phyloP scores from a whole-genome alignment of 2,113 vertebrate genomes.

The Theristicus caerulescens region DNA sequence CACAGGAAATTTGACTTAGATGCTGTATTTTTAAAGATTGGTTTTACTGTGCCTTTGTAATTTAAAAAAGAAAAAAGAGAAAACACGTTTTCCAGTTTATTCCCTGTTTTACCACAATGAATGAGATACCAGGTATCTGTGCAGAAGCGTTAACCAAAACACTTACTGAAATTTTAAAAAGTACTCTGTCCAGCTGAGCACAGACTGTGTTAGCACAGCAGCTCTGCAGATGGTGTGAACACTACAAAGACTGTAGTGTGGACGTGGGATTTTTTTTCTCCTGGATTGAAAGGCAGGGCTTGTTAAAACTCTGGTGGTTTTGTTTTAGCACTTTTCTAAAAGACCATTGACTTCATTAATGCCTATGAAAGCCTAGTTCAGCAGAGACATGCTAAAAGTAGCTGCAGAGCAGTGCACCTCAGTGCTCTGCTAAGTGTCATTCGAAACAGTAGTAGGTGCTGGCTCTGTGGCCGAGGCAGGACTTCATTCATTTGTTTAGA shows the following conservation, averaged over 20 bases:
- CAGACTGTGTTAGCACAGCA: not conserved
- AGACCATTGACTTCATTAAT: not conserved
- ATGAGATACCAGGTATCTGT: not conserved
- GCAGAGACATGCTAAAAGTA: accelerated
- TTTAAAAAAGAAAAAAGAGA: not conserved
- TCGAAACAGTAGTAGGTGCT: not conserved
- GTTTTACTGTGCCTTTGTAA: not conserved
- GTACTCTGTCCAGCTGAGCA: not conserved
- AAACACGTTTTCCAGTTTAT: not conserved
- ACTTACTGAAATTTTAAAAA: not conserved
- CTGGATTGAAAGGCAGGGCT: not conserved
- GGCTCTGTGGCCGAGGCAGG: not conserved
- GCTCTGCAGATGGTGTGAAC: not conserved
- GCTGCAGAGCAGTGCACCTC: not conserved
- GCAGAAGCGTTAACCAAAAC: not conserved
- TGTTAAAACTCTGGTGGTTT: not conserved
- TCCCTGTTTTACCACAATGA: not conserved
- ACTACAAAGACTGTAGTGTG: not conserved
- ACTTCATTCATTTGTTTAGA: not conserved
- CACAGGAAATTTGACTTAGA: not conserved
- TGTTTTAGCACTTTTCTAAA: not conserved
- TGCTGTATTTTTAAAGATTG: not conserved
- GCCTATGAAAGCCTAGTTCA: not conserved
- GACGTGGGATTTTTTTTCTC: not conserved
- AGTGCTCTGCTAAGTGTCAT: not conserved